Evolutionary conservation across 1,140 invertebrate species (phyloP).

Genomic region (Lasioglossum albipes): DNA sequence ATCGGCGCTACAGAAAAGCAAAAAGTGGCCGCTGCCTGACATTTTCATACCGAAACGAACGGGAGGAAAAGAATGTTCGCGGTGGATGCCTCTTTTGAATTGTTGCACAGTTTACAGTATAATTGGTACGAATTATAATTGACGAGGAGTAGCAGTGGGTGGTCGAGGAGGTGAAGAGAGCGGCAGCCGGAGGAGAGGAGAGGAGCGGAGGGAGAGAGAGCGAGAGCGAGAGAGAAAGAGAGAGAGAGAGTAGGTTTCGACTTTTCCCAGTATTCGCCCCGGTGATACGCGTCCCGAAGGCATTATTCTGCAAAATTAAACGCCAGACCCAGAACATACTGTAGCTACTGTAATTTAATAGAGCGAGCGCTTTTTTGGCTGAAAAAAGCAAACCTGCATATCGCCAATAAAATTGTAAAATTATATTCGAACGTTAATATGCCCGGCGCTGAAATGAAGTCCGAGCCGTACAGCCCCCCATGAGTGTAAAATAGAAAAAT

Average conservation of each 20-base stretch:
- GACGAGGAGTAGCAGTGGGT: too few species aligned
- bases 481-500: slow-evolving; percentile 5
- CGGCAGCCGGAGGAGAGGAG: too few species aligned
- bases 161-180: too few species aligned
- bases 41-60: slow-evolving; percentile 49
- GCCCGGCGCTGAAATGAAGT: background rate
- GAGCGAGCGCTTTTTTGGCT: too few species aligned
- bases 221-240: too few species aligned
- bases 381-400: background rate
- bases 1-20: slow-evolving; percentile 48
- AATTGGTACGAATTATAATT: slow-evolving; percentile 38
- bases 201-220: too few species aligned
- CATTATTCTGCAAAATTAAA: background rate
- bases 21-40: slow-evolving; percentile 35
- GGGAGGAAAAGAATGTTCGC: slow-evolving; percentile 53
- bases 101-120: slow-evolving; percentile 34
- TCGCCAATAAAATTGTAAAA: slow-evolving; percentile 4
- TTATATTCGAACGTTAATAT: slow-evolving; percentile 2
- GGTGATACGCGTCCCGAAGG: background rate
- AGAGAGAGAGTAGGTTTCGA: background rate
- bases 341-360: slow-evolving; percentile 14
- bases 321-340: background rate
- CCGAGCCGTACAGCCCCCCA: background rate
- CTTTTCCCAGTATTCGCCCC: background rate
- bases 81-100: slow-evolving; percentile 45